Percentiles rank a stretch among this genome's conserved stretches.
Conservation (phyloP, 1,140 invertebrate species). For the Fopius arisanus region DNA sequence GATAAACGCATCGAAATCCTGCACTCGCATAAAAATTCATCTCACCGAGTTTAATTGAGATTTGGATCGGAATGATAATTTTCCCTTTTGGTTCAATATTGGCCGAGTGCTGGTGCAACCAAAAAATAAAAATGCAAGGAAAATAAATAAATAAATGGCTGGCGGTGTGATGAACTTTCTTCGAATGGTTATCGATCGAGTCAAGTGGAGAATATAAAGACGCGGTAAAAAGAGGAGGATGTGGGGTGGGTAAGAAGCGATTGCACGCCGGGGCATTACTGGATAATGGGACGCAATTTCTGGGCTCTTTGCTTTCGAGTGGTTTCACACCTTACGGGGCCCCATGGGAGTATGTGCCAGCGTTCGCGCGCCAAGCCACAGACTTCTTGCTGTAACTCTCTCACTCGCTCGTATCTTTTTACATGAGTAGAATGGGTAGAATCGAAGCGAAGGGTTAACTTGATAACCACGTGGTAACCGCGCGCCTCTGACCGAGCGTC, state of each 20-base stretch:
- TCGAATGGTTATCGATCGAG: constrained; percentile 53
- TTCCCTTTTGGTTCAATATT: constrained; percentile 32
- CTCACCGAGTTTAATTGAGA: neutral
- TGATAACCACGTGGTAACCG: constrained; percentile 62
- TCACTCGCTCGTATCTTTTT: constrained; percentile 23
- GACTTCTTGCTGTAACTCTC: constrained; percentile 23
- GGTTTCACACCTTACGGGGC: constrained; percentile 60
- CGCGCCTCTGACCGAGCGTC: constrained; percentile 38
- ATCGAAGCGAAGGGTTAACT: constrained; percentile 62
- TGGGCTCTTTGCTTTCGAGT: constrained; percentile 63
- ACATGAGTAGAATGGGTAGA: constrained; percentile 41
- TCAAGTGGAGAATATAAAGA: constrained; percentile 18
- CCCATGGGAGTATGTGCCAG: constrained; percentile 10
- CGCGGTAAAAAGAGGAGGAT: neutral
- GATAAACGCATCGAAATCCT: neutral
- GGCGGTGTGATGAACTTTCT: constrained; percentile 45
- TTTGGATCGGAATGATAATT: neutral
- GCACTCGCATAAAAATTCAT: neutral
- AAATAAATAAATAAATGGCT: constrained; percentile 15
- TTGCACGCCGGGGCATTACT: constrained; percentile 52
- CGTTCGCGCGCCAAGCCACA: constrained; percentile 23
- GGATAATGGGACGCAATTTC: constrained; percentile 65
- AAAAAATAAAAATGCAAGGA: constrained; percentile 1
- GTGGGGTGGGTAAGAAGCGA: constrained; percentile 36
- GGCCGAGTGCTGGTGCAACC: constrained; percentile 39